Evolutionary conservation across 2,797 vertebrate genomes (phyloP).

Genomic region (Neomorphus geoffroyi): DNA sequence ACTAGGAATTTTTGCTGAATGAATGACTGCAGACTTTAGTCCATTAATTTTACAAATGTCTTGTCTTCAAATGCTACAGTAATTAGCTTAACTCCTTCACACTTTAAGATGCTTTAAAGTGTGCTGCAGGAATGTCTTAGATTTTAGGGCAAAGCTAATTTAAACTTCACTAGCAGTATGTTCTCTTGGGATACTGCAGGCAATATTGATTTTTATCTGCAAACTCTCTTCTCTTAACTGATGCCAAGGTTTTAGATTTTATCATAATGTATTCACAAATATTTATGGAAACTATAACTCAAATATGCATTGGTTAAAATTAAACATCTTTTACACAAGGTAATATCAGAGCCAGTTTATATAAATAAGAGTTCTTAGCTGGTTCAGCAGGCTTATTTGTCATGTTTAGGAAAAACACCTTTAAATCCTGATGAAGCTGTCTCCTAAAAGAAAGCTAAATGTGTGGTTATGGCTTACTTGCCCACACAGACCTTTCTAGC

Average conservation of each 20-base stretch:
- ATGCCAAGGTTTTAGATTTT: slow-evolving; percentile 68
- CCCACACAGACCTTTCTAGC: not conserved
- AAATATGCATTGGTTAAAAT: slow-evolving; percentile 56
- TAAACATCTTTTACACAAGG: slow-evolving; percentile 44
- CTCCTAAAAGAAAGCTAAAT: not conserved
- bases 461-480: not conserved
- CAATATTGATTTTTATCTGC: slow-evolving; percentile 72
- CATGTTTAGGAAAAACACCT: not conserved
- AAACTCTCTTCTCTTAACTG: slow-evolving; percentile 59
- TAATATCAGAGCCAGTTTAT: slow-evolving; percentile 4
- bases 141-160: slow-evolving; percentile 71
- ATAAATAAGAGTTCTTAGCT: slow-evolving; percentile 21
- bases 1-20: slow-evolving; percentile 45
- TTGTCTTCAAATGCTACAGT: slow-evolving; percentile 62
- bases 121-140: slow-evolving; percentile 66
- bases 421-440: slow-evolving; percentile 31
- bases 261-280: slow-evolving; percentile 71
- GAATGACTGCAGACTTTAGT: slow-evolving; percentile 24
- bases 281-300: slow-evolving; percentile 64
- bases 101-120: slow-evolving; percentile 66
- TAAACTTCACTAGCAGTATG: slow-evolving; percentile 65
- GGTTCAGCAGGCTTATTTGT: slow-evolving; percentile 29
- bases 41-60: slow-evolving; percentile 66
- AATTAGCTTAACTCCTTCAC: slow-evolving; percentile 70
- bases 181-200: slow-evolving; percentile 70